Evolutionary conservation across 2,797 vertebrate species (phyloP).

Genomic region (Streptopelia turtur): DNA sequence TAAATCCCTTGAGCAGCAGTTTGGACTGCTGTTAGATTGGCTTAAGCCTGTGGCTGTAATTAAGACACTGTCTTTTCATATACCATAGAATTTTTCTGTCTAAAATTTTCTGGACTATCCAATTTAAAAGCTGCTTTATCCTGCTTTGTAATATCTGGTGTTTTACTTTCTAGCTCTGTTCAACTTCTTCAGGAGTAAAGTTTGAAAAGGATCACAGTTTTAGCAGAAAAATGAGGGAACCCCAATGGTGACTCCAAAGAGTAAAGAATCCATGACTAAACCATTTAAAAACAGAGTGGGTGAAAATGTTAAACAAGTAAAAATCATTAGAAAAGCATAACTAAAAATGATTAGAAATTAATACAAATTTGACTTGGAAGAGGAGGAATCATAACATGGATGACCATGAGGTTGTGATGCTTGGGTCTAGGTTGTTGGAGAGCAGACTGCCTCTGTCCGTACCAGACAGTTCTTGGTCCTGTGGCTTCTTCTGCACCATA

Average conservation of each 20-base stretch:
- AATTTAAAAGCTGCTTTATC: constrained; percentile 5
- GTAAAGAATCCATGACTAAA: background rate
- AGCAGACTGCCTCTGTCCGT: background rate
- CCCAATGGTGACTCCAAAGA: background rate
- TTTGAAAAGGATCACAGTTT: background rate
- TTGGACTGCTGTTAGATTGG: background rate
- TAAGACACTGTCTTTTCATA: background rate
- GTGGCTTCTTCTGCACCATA: background rate
- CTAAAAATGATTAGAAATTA: background rate
- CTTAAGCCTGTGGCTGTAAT: background rate
- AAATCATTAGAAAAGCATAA: background rate
- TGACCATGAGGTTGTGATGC: background rate
- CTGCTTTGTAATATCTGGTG: background rate
- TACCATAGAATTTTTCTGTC: background rate
- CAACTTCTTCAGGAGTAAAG: background rate
- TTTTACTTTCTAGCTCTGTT: background rate
- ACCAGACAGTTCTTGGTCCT: background rate
- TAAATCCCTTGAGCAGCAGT: background rate
- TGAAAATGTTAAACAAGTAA: background rate
- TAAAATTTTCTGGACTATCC: background rate
- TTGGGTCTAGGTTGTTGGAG: background rate
- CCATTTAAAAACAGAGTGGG: background rate
- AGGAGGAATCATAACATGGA: background rate
- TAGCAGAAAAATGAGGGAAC: background rate
- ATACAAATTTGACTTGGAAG: background rate